Evolutionary conservation across 2,888 invertebrate genomes (phyloP).

Genomic region (Sesia bembeciformis): DNA sequence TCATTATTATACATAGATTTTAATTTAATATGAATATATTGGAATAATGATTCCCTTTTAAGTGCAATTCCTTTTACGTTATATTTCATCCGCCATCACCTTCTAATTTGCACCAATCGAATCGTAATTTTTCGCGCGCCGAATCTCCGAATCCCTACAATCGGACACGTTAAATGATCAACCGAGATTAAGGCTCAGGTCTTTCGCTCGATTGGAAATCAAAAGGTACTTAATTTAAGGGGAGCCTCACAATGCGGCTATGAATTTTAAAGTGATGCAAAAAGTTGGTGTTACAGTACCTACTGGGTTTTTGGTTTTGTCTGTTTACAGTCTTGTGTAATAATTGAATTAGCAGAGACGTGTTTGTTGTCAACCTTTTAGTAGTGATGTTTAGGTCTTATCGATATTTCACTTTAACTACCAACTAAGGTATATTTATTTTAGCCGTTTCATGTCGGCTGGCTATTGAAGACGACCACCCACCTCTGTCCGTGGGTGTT

Average conservation of each 20-base stretch:
- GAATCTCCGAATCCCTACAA: slow-evolving; percentile 24
- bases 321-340: slow-evolving; percentile 20
- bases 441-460: too few relatives aligned
- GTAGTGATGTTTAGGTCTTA: background rate
- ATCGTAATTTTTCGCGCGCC: slow-evolving; percentile 7
- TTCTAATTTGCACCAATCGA: slow-evolving; percentile 15
- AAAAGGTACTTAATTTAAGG: slow-evolving; percentile 37
- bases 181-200: slow-evolving; percentile 48
- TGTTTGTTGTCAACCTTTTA: background rate
- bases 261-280: slow-evolving; percentile 24
- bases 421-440: too few relatives aligned
- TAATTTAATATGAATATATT: too few relatives aligned
- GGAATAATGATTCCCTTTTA: too few relatives aligned
- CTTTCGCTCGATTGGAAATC: slow-evolving; percentile 51
- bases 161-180: slow-evolving; percentile 44
- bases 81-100: too few relatives aligned
- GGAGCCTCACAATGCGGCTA: slow-evolving; percentile 10
- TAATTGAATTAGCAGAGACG: slow-evolving; percentile 33
- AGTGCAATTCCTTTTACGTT: too few relatives aligned
- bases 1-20: too few relatives aligned
- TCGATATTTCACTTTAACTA: background rate
- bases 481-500: too few relatives aligned
- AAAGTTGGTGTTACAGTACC: slow-evolving; percentile 10
- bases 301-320: slow-evolving; percentile 13
- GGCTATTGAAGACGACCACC: too few relatives aligned